Evolutionary conservation across 2,888 invertebrate genomes (phyloP), one percentile per base, ranked within the genome.

Genomic region (Synanthedon tipuliformis): DNA sequence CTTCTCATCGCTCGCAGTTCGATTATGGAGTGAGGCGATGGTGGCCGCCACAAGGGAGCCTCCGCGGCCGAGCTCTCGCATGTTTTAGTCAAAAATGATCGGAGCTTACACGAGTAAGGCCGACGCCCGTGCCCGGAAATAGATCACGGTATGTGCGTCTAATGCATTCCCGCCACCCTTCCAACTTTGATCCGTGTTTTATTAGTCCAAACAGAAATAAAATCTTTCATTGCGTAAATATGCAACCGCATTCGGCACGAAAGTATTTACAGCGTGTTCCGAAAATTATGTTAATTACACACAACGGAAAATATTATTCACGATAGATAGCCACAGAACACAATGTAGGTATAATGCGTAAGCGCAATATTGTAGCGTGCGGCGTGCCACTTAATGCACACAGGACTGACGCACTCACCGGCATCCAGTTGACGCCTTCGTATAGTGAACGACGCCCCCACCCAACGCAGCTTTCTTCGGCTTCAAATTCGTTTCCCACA

Each of bases 1-100:
- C 69, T 84, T 82, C 58, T 73, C 75, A 61, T 80, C 80, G 63
- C 66, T 73, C 59, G 73, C 72, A 61, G 76, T 69, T 57, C 84
- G 84, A 69, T 79, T 81, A 81, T 83, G 81, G 65, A 83, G 75
- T 64, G 80, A 78, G 61, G 83, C 86, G 69, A 82, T 84, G 72
- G 84, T 82, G 71, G 91, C 90, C 57, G 91, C 90, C 58, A 91
- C 91, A 60, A 90, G 83, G 69, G 89, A 87, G 74, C 88, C 88
- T 75, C 81, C 86, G 73, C 88, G 86, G 78, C 87, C 81, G 79
- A 81, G 75, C 82, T 88, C 88, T 65, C 87, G 85, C 86, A 87
- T 87, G 82, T 83, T 84, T 78, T 81, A 78, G 69, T 79, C 75
- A 78, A 76, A 80, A 88, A 85, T 84, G 83, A 86, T 73, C 79